Evolutionary conservation across 2,797 vertebrate species (phyloP).

Genomic region (Gobio occitaniae): DNA sequence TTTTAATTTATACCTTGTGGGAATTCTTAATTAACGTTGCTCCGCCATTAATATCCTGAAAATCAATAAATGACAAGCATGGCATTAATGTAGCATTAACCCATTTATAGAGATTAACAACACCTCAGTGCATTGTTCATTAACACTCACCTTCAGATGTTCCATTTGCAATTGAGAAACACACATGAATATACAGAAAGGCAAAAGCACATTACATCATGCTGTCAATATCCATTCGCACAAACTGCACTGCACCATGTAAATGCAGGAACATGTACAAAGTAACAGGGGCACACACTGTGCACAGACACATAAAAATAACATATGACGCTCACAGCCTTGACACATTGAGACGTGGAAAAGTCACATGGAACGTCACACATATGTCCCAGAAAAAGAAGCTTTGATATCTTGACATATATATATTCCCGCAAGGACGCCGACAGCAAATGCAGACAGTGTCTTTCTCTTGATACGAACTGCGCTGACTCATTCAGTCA

Average conservation of each 20-base stretch:
- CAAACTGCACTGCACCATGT: neutral
- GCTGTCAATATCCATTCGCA: conserved; percentile 2
- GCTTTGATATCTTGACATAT: conserved; percentile 32
- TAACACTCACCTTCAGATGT: conserved; percentile 44
- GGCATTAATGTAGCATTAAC: conserved; percentile 47
- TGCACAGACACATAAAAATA: conserved; percentile 8
- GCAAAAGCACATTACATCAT: conserved; percentile 14
- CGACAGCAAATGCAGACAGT: conserved; percentile 25
- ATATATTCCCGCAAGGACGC: neutral
- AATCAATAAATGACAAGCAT: conserved; percentile 50
- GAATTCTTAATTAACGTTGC: conserved; percentile 48
- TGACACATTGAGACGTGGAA: neutral
- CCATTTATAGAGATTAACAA: conserved; percentile 48
- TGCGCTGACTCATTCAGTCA: conserved; percentile 37
- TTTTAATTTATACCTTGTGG: conserved; percentile 35
- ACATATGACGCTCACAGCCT: neutral
- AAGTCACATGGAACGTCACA: conserved; percentile 19
- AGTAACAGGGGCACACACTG: neutral
- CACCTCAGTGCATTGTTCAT: conserved; percentile 36
- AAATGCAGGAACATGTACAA: neutral
- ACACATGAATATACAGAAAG: conserved; percentile 34
- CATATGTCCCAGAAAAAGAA: conserved; percentile 3
- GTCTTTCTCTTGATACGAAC: conserved; percentile 23
- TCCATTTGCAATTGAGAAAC: conserved; percentile 53
- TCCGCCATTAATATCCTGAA: conserved; percentile 35